Evolutionary conservation across 2,888 invertebrate species (phyloP).

Genomic region (Hydrotaea cyrtoneurina): DNA sequence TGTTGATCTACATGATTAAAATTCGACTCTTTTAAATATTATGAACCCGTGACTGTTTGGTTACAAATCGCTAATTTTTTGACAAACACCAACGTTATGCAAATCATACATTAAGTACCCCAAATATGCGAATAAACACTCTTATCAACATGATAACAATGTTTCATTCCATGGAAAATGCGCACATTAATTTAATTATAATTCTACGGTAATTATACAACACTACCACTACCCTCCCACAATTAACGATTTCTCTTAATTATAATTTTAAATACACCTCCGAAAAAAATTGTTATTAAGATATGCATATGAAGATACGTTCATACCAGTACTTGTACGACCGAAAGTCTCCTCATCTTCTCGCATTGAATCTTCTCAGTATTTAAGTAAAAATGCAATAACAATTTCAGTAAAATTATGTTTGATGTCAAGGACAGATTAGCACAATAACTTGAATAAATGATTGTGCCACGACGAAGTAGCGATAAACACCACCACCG

Average conservation of each 20-base stretch:
- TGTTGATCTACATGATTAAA: too few species aligned
- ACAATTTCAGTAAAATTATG: conserved; percentile 45
- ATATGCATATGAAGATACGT: background rate
- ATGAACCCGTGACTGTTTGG: too few species aligned
- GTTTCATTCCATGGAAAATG: background rate
- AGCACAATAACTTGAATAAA: conserved; percentile 26
- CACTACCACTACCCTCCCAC: conserved; percentile 8
- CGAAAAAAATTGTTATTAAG: background rate
- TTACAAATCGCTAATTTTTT: background rate
- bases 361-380: conserved; percentile 2
- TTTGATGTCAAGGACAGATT: conserved; percentile 57
- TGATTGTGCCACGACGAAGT: background rate
- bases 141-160: background rate
- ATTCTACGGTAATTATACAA: conserved; percentile 21
- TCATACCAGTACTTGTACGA: background rate
- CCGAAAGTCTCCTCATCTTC: background rate
- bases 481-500: background rate
- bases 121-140: background rate
- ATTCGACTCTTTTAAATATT: too few species aligned
- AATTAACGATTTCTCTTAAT: conserved; percentile 39
- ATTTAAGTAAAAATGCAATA: conserved; percentile 36
- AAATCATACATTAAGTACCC: background rate
- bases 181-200: conserved; percentile 9
- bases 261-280: background rate
- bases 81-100: background rate